phyloP scores from a whole-genome alignment of 2,113 vertebrate species.

The Typhlomys cinereus region DNA sequence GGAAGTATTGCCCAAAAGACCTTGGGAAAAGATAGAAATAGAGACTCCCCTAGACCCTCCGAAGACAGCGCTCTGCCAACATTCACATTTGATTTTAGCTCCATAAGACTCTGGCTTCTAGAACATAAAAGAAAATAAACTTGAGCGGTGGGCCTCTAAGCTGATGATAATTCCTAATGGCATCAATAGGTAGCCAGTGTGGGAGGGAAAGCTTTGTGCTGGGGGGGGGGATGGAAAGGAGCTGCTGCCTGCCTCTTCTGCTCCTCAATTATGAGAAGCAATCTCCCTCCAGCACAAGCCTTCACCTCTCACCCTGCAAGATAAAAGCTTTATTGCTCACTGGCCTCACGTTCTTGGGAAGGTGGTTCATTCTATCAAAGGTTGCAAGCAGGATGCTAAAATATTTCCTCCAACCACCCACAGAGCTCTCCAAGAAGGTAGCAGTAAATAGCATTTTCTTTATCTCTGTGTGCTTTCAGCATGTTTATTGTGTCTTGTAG shows the following conservation, averaged over 20 bases:
- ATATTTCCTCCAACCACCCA: not conserved
- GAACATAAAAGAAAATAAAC: not conserved
- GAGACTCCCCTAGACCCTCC: not conserved
- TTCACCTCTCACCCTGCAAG: not conserved
- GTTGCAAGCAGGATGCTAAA: not conserved
- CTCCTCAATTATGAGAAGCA: no score
- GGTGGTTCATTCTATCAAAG: not conserved
- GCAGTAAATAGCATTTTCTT: not conserved
- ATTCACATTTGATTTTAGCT: not conserved
- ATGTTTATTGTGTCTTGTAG: not conserved
- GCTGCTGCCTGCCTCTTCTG: not conserved
- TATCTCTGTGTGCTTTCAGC: not conserved
- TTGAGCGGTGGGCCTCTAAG: not conserved
- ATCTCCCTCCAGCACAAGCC: not conserved
- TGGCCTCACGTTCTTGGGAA: not conserved
- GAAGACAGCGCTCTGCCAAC: not conserved
- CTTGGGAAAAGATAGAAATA: not conserved
- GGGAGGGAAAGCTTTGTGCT: not conserved
- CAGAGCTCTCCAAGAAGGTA: not conserved
- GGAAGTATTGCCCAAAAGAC: not conserved
- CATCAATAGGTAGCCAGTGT: not conserved
- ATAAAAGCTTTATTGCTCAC: not conserved
- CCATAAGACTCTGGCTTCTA: not conserved
- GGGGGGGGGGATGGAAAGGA: no score
- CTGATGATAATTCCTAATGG: not conserved